A percentile compares a stretch with the other conserved stretches of the same genome.
Evolutionary conservation across 2,113 vertebrate species (phyloP).

Genomic region (Potamarius usumacintae): DNA sequence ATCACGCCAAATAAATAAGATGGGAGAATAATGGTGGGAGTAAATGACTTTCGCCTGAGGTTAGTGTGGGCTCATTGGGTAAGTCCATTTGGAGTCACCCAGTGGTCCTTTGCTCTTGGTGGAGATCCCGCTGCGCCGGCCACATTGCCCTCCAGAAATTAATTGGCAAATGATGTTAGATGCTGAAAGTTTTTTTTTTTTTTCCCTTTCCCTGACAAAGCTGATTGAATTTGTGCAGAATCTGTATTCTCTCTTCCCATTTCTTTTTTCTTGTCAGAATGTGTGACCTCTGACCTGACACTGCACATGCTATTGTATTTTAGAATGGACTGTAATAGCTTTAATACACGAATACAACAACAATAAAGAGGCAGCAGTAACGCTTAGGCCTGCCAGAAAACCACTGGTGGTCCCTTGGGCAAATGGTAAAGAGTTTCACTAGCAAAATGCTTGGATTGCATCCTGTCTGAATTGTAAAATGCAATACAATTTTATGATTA

Average conservation of each 20-base stretch:
- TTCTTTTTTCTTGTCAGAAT: background rate
- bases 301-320: background rate
- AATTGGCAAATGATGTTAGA: constrained; percentile 61
- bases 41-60: constrained; percentile 68
- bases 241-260: background rate
- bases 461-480: background rate
- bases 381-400: background rate
- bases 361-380: background rate
- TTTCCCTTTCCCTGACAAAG: constrained; percentile 25
- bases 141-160: constrained; percentile 58
- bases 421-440: background rate
- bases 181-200: constrained; percentile 41
- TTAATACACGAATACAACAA: background rate
- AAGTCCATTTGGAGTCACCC: constrained; percentile 65
- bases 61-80: constrained; percentile 67
- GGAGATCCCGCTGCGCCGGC: constrained; percentile 41
- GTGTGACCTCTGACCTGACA: constrained; percentile 10
- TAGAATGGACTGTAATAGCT: background rate
- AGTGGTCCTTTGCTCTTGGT: constrained; percentile 52
- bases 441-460: background rate
- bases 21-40: constrained; percentile 60
- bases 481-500: background rate
- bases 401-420: background rate
- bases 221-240: constrained; percentile 20
- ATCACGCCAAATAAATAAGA: constrained; percentile 69